Percentiles rank a stretch among this genome's conserved stretches.
These are phyloP conservation scores for Suncus etruscus DNA, from an alignment of 2,113 vertebrate genomes.

Conservation along the genomic window DNA sequence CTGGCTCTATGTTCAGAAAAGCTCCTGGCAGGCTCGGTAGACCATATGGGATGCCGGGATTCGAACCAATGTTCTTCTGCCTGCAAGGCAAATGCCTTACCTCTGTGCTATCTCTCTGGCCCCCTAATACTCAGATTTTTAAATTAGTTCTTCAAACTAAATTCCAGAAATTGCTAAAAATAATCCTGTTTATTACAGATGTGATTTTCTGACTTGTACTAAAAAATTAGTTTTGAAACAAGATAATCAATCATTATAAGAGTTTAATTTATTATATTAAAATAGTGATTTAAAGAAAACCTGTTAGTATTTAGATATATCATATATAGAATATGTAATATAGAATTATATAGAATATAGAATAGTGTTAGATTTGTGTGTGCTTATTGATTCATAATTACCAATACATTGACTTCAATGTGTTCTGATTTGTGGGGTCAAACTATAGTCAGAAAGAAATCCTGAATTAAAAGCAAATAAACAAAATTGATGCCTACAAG, in stretches of 20 bases:
- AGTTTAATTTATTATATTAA: slow-evolving; percentile 44
- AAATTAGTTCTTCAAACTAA: slow-evolving; percentile 16
- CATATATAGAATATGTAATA: too few relatives aligned
- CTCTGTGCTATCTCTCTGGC: too few relatives aligned
- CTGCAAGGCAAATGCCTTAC: too few relatives aligned
- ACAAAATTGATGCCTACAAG: background rate
- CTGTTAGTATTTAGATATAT: background rate
- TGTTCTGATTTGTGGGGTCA: background rate
- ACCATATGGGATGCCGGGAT: too few relatives aligned
- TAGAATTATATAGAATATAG: too few relatives aligned
- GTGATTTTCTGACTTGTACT: background rate
- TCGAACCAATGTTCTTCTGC: too few relatives aligned
- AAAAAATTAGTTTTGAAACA: slow-evolving; percentile 4
- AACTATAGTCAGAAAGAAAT: background rate
- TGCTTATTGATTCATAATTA: background rate
- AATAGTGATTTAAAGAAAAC: slow-evolving; percentile 36
- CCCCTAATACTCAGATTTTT: background rate
- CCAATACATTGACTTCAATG: fast-evolving
- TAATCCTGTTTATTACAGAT: slow-evolving; percentile 15
- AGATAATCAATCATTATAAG: background rate
- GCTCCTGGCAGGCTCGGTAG: too few relatives aligned
- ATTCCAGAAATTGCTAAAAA: slow-evolving; percentile 41
- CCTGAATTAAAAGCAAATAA: background rate
- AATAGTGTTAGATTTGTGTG: background rate
- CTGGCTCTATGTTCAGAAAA: too few relatives aligned